Percentiles rank a stretch among this genome's conserved stretches.
phyloP scores from a whole-genome alignment of 2,113 vertebrate species.

The Chaetodon trifascialis region DNA sequence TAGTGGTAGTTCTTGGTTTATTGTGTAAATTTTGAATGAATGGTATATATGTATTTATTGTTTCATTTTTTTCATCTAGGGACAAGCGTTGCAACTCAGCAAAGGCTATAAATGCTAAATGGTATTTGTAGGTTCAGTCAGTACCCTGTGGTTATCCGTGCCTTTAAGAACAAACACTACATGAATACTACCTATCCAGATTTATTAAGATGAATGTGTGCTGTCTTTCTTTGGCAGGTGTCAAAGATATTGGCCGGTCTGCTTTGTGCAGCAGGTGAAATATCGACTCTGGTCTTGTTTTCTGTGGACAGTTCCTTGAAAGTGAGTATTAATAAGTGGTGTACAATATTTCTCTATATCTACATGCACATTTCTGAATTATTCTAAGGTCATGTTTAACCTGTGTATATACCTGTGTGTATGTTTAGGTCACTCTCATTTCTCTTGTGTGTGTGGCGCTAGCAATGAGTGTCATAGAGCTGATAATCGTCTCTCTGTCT shows the following conservation, averaged over 20 bases:
- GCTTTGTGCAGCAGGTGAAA: neutral
- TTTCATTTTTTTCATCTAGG: neutral
- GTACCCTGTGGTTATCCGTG: neutral
- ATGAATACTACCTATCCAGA: neutral
- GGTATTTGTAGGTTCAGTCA: neutral
- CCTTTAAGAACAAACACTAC: neutral
- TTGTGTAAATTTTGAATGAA: no score
- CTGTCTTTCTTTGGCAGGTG: slow-evolving; percentile 24
- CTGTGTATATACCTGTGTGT: neutral
- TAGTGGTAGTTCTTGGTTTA: no score
- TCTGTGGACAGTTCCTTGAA: accelerated
- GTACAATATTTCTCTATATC: neutral
- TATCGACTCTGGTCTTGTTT: neutral
- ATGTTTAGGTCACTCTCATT: slow-evolving; percentile 20
- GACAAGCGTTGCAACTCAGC: neutral
- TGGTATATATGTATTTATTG: no score
- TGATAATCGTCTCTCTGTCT: neutral
- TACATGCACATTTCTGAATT: neutral
- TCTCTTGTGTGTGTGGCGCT: slow-evolving; percentile 14
- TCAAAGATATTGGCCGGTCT: neutral
- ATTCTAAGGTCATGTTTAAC: neutral
- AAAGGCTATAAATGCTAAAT: neutral
- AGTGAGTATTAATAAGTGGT: slow-evolving; percentile 16
- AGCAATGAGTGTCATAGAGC: neutral
- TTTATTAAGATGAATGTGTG: neutral